phyloP scores from a whole-genome alignment of 2,113 vertebrate species.

The Triplophysa tibetana region DNA sequence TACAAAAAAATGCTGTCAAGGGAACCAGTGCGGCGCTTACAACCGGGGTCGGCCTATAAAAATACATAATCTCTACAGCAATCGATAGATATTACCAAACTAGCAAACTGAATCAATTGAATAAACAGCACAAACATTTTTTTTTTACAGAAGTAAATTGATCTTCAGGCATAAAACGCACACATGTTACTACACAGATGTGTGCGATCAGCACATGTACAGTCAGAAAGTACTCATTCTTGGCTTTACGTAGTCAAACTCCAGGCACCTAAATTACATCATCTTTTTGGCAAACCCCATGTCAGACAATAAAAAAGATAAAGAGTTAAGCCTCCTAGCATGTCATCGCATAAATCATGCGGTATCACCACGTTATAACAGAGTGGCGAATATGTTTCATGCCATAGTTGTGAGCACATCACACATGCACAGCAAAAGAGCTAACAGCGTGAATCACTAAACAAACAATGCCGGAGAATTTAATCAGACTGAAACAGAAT shows the following conservation, averaged over 20 bases:
- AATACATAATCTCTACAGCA: no score
- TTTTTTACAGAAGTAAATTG: neutral
- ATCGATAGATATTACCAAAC: no score
- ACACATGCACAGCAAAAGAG: slow-evolving; percentile 44
- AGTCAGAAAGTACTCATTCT: neutral
- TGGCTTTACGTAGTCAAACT: neutral
- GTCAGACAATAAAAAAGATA: slow-evolving; percentile 28
- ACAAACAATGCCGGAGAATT: slow-evolving; percentile 63
- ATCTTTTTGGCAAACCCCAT: neutral
- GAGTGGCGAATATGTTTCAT: slow-evolving; percentile 57
- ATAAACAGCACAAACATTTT: no score
- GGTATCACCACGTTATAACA: slow-evolving; percentile 22
- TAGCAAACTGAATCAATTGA: no score
- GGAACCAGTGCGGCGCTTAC: no score
- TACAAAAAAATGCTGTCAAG: no score
- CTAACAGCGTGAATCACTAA: slow-evolving; percentile 56
- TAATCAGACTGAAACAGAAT: slow-evolving; percentile 56
- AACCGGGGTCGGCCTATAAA: no score
- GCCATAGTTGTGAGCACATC: slow-evolving; percentile 62
- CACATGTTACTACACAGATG: neutral
- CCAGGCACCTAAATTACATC: slow-evolving; percentile 1
- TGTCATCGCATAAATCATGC: slow-evolving; percentile 39
- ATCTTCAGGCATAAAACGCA: neutral
- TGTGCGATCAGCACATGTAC: neutral
- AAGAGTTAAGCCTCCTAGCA: slow-evolving; percentile 9